These are phyloP conservation scores for Mirza zaza DNA, from an alignment of 2,113 vertebrate species.

Conservation along the genomic window DNA sequence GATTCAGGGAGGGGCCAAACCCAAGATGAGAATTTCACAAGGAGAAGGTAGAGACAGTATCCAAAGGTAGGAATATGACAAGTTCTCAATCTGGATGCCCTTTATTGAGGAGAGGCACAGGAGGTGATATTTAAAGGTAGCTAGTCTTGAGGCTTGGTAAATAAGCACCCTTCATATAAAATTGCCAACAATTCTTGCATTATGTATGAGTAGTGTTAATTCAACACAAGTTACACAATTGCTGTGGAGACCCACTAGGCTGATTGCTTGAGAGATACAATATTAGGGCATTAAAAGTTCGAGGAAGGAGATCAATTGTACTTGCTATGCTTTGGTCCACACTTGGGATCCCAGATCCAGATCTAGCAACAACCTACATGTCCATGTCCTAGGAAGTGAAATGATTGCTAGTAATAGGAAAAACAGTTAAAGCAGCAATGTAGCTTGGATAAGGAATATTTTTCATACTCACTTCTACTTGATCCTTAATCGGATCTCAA, in stretches of 20 bases:
- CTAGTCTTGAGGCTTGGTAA: background rate
- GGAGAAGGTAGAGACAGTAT: background rate
- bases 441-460: background rate
- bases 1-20: background rate
- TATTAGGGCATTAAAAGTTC: background rate
- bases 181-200: background rate
- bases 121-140: background rate
- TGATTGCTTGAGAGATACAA: background rate
- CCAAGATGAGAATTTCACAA: background rate
- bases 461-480: background rate
- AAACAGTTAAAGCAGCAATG: background rate
- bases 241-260: background rate
- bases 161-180: background rate
- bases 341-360: background rate
- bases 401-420: background rate
- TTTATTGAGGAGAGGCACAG: background rate
- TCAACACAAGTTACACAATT: background rate
- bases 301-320: background rate
- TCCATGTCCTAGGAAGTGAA: background rate
- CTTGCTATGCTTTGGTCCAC: background rate
- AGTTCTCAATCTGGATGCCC: background rate
- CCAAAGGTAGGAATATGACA: background rate
- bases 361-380: background rate
- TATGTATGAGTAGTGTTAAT: background rate
- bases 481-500: background rate